A percentile compares a stretch with the other conserved stretches of the same genome.
Evolutionary conservation across 2,113 vertebrate genomes (phyloP).

Genomic region (Alligator mississippiensis): DNA sequence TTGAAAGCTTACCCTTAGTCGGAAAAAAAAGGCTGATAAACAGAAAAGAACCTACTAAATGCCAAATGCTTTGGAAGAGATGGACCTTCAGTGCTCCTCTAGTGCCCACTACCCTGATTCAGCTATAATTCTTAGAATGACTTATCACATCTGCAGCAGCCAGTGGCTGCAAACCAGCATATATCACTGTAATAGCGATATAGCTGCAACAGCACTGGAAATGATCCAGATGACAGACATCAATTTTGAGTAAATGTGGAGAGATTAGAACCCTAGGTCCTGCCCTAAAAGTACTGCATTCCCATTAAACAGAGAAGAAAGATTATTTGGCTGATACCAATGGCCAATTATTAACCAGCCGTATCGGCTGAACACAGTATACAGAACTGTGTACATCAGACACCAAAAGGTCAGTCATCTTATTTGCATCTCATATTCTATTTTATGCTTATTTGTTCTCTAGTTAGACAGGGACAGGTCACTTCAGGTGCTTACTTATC

Average conservation of each 20-base stretch:
- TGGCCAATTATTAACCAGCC: too few species aligned
- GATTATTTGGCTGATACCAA: too few species aligned
- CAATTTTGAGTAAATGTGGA: background rate
- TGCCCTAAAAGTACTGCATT: background rate
- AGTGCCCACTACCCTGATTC: background rate
- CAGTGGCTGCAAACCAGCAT: background rate
- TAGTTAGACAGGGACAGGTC: background rate
- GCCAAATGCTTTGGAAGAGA: background rate
- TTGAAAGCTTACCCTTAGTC: background rate
- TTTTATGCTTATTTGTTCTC: background rate
- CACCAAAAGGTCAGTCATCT: background rate
- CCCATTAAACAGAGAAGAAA: background rate
- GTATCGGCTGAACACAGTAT: background rate
- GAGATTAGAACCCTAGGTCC: background rate
- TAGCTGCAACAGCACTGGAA: background rate
- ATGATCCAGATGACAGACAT: background rate
- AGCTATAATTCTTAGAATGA: background rate
- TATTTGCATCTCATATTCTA: constrained; percentile 1
- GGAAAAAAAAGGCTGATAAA: background rate
- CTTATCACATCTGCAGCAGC: background rate
- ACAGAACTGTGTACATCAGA: background rate
- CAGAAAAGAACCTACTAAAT: background rate
- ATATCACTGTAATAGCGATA: background rate
- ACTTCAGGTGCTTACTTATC: background rate
- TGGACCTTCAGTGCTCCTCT: background rate